Percentiles rank a stretch among this genome's conserved stretches.
phyloP scores from a whole-genome alignment of 2,888 invertebrate genomes.

The Drosophila heteroneura region DNA sequence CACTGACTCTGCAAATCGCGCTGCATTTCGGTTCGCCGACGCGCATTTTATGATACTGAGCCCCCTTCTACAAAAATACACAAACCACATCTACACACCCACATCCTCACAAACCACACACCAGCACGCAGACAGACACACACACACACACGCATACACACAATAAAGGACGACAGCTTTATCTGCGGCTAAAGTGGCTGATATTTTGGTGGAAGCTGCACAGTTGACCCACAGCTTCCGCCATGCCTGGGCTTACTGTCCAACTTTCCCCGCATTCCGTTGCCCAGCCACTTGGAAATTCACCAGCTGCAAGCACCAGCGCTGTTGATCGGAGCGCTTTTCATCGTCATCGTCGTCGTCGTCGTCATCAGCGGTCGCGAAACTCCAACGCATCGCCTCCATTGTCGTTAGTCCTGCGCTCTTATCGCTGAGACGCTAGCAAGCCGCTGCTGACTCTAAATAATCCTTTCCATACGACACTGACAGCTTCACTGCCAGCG shows the following conservation, averaged over 20 bases:
- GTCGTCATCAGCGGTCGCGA: constrained; percentile 64
- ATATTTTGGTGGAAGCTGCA: constrained; percentile 65
- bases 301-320: constrained; percentile 5
- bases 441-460: constrained; percentile 82
- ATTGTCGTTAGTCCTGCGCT: constrained; percentile 68
- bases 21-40: constrained; percentile 47
- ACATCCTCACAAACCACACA: not conserved
- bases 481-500: constrained; percentile 58
- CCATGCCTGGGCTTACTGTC: constrained; percentile 21
- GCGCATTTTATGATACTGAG: constrained; percentile 64
- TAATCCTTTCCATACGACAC: constrained; percentile 77
- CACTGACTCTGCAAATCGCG: constrained; percentile 50
- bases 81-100: constrained; percentile 3
- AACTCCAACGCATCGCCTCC: constrained; percentile 46
- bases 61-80: constrained; percentile 5
- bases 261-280: not conserved
- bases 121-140: not conserved
- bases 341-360: constrained; percentile 50
- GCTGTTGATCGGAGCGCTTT: constrained; percentile 70
- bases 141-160: not conserved
- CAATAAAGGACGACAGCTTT: constrained; percentile 69
- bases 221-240: constrained; percentile 60
- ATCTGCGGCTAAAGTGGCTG: constrained; percentile 76
- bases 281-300: not conserved
- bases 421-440: constrained; percentile 77